Conservation (phyloP, 2,888 invertebrate species). For the Drosophila picticornis region DNA sequence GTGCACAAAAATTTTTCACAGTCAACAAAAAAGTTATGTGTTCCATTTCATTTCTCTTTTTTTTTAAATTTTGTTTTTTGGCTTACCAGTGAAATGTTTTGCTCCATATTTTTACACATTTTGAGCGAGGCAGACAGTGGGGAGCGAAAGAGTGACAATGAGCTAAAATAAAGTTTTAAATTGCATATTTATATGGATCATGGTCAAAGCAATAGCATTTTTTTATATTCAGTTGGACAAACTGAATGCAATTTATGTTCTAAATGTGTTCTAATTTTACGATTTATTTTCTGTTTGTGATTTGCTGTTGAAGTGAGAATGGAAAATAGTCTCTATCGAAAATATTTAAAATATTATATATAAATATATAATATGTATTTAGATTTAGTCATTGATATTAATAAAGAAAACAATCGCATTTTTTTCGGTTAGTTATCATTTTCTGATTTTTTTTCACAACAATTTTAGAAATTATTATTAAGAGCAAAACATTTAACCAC, state of each 20-base stretch:
- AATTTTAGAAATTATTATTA: neutral
- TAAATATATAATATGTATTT: neutral
- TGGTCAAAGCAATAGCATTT: slow-evolving; percentile 47
- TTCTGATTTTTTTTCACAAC: neutral
- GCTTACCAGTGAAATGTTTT: slow-evolving; percentile 25
- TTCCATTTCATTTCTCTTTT: slow-evolving; percentile 4
- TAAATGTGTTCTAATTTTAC: slow-evolving; percentile 32
- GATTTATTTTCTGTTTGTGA: slow-evolving; percentile 10
- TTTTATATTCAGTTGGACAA: slow-evolving; percentile 11
- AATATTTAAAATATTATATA: slow-evolving; percentile 7
- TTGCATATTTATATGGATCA: slow-evolving; percentile 62
- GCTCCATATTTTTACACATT: slow-evolving; percentile 31
- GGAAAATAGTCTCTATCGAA: slow-evolving; percentile 20
- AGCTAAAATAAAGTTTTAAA: slow-evolving; percentile 48
- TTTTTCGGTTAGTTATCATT: neutral
- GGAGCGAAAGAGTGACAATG: neutral
- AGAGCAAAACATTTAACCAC: slow-evolving; percentile 1
- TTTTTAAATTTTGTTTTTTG: slow-evolving; percentile 10
- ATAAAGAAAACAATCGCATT: neutral
- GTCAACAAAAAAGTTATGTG: slow-evolving; percentile 55
- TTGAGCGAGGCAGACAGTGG: neutral
- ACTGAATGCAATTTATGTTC: slow-evolving; percentile 45
- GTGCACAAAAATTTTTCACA: slow-evolving; percentile 57
- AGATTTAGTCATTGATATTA: neutral
- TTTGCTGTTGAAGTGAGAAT: neutral